These are phyloP conservation scores for Pterophyllum scalare DNA, from an alignment of 2,113 vertebrate species.

Conservation along the genomic window DNA sequence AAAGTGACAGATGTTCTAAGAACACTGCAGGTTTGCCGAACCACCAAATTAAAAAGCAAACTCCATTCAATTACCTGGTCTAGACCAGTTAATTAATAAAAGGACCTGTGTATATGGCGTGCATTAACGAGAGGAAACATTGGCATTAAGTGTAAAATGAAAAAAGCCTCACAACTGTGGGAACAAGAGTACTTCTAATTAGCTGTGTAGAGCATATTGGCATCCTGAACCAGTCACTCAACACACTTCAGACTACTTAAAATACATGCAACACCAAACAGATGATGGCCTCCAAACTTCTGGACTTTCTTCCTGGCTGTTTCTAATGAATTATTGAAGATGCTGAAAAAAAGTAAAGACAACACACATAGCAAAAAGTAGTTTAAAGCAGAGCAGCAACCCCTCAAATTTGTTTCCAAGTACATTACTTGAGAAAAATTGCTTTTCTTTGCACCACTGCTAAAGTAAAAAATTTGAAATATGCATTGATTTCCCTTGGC, in stretches of 20 bases:
- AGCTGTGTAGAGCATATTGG: not conserved
- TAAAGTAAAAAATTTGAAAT: not conserved
- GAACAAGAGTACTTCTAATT: not conserved
- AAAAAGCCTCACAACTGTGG: not conserved
- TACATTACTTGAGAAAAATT: not conserved
- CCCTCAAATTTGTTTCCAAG: not conserved
- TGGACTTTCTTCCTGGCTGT: not conserved
- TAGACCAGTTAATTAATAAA: constrained; percentile 7
- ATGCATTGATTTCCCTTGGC: not conserved
- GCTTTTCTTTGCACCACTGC: not conserved
- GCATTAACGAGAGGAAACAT: not conserved
- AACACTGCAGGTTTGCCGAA: not conserved
- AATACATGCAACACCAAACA: not conserved
- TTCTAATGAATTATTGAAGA: not conserved
- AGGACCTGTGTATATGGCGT: not conserved
- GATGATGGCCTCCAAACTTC: not conserved
- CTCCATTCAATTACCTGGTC: not conserved
- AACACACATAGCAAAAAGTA: not conserved
- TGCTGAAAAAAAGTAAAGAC: not conserved
- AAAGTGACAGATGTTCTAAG: not conserved
- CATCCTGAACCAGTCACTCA: constrained; percentile 24
- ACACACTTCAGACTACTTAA: constrained; percentile 5
- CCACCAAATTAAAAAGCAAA: not conserved
- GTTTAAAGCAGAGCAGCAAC: not conserved
- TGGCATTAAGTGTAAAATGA: not conserved